Conservation (phyloP, 2,888 invertebrate species). For the Ormyrus thymus region DNA sequence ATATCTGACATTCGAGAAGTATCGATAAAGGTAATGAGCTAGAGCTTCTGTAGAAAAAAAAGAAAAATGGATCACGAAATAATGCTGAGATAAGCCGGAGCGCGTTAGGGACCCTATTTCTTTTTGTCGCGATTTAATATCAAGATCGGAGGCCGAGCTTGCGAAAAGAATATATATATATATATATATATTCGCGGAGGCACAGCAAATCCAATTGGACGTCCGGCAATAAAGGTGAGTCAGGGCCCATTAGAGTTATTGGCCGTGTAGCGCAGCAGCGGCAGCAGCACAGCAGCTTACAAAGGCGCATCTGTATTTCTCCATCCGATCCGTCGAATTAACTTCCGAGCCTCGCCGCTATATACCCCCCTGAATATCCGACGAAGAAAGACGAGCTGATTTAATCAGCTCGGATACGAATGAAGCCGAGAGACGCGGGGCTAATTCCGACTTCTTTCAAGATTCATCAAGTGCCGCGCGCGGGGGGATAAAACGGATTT, state of each 20-base stretch:
- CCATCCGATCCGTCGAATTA: slow-evolving; percentile 19
- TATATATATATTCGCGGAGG: no score
- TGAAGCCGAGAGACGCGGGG: not conserved
- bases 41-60: no score
- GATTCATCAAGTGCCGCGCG: no score
- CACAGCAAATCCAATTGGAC: slow-evolving; percentile 23
- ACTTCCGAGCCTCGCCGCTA: slow-evolving; percentile 3
- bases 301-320: slow-evolving; percentile 1
- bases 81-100: no score
- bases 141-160: not conserved
- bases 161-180: not conserved
- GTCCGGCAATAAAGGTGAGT: slow-evolving; percentile 35
- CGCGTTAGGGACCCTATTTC: no score
- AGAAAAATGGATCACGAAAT: no score
- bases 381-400: slow-evolving; percentile 15
- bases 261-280: not conserved
- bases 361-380: not conserved
- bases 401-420: slow-evolving; percentile 34
- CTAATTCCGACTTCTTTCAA: not conserved
- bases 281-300: not conserved
- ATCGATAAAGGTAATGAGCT: no score
- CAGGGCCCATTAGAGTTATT: slow-evolving; percentile 47
- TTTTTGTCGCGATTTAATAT: not conserved
- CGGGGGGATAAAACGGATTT: not conserved
- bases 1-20: no score